Percentiles rank a stretch among this genome's conserved stretches.
Conservation (phyloP, 2,888 invertebrate genomes). For the Drosophila paranaensis region DNA sequence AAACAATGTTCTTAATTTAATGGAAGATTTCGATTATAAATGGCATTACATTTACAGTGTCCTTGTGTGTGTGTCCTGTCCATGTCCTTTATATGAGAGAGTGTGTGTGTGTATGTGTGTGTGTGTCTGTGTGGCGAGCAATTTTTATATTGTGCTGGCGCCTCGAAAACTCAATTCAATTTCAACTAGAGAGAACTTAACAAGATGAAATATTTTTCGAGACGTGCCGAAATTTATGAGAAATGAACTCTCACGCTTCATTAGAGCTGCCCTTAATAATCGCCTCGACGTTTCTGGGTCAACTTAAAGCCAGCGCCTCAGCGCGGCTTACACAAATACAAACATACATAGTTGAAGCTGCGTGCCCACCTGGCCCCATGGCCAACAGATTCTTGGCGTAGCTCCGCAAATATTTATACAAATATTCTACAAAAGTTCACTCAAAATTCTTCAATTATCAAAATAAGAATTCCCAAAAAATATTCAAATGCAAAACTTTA, state of each 20-base stretch:
- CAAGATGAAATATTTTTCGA: constrained; percentile 40
- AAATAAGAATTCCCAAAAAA: background rate
- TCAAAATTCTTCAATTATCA: background rate
- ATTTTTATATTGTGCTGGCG: constrained; percentile 34
- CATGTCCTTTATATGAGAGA: too few species aligned
- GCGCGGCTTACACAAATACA: too few species aligned
- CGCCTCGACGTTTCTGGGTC: constrained; percentile 7
- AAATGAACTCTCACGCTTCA: constrained; percentile 32
- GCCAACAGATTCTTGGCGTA: background rate
- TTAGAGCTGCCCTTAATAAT: constrained; percentile 25
- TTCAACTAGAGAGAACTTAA: constrained; percentile 45
- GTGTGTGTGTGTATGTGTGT: constrained; percentile 6
- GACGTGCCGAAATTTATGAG: constrained; percentile 53
- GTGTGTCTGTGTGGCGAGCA: constrained; percentile 3
- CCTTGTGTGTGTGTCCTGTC: background rate
- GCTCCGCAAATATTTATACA: too few species aligned
- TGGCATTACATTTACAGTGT: constrained; percentile 64
- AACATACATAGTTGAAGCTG: too few species aligned
- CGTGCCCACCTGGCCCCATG: background rate
- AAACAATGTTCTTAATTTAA: constrained; percentile 76
- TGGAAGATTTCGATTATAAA: constrained; percentile 78
- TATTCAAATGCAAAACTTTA: background rate
- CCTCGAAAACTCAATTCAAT: constrained; percentile 43
- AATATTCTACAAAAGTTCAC: too few species aligned
- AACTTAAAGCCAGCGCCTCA: background rate